A percentile compares a stretch with the other conserved stretches of the same genome.
Conservation (phyloP, 2,888 invertebrate genomes). For the Cryptosula pallasiana region DNA sequence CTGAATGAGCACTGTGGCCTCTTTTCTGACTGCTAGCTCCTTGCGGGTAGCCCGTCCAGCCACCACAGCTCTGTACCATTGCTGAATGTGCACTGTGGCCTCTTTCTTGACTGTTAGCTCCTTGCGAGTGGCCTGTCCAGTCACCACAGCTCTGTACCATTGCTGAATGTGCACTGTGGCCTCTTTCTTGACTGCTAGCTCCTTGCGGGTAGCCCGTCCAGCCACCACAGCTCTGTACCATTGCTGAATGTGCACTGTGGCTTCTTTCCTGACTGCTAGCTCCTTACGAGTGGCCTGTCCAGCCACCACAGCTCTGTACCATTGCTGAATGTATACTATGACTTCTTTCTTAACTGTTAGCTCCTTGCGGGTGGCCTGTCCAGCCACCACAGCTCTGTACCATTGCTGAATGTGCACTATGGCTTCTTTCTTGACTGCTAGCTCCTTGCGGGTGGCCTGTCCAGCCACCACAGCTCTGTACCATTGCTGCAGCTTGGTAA, state of each 20-base stretch:
- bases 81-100: not conserved
- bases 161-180: not conserved
- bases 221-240: no score
- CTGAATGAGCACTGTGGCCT: not conserved
- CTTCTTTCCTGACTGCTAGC: not conserved
- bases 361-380: no score
- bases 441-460: not conserved
- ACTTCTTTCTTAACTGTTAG: constrained; percentile 23
- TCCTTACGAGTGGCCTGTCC: no score
- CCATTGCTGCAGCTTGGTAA: not conserved
- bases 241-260: not conserved
- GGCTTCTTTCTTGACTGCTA: constrained; percentile 25
- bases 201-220: no score
- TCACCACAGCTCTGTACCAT: not conserved
- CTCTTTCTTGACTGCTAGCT: not conserved
- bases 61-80: not conserved
- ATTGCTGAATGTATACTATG: not conserved
- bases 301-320: no score
- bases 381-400: not conserved
- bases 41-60: no score
- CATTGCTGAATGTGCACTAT: not conserved
- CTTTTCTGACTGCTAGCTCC: not conserved
- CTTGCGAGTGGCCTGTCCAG: no score
- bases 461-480: constrained; percentile 16
- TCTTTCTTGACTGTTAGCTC: not conserved